Evolutionary conservation across 2,113 vertebrate species (phyloP).

Genomic region (Tragulus kanchil): DNA sequence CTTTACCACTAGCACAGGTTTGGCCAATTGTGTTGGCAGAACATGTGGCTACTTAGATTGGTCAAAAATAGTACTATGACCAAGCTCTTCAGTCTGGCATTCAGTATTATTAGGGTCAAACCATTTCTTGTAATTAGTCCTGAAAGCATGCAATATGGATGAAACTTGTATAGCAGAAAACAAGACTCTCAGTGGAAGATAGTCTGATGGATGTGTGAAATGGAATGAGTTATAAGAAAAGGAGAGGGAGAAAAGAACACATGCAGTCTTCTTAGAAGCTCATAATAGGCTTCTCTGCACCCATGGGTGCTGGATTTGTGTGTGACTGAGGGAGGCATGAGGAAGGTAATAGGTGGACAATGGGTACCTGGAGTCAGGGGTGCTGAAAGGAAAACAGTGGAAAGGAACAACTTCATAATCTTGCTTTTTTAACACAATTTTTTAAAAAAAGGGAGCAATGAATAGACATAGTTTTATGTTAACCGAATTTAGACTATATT

Average conservation of each 20-base stretch:
- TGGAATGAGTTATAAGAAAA: slow-evolving; percentile 8
- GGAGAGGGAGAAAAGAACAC: background rate
- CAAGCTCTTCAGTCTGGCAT: background rate
- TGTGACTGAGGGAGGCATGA: background rate
- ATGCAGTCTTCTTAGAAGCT: background rate
- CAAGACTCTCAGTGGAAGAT: background rate
- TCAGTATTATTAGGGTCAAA: background rate
- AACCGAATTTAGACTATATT: slow-evolving; percentile 56
- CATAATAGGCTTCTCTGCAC: background rate
- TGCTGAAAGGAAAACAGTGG: background rate
- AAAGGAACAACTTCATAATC: background rate
- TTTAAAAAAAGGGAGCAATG: slow-evolving; percentile 15
- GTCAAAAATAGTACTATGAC: background rate
- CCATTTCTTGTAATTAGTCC: background rate
- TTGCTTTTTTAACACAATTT: background rate
- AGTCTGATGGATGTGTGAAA: background rate
- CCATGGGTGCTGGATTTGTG: background rate
- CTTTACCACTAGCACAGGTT: background rate
- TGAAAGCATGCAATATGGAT: background rate
- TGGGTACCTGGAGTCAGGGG: background rate
- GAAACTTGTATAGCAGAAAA: slow-evolving; percentile 30
- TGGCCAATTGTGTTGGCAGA: background rate
- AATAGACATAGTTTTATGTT: slow-evolving; percentile 25
- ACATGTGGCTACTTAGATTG: background rate
- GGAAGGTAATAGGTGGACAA: background rate